Evolutionary conservation across 2,888 invertebrate species (phyloP), one percentile per base, ranked within the genome.

Genomic region (Eilema caniola): DNA sequence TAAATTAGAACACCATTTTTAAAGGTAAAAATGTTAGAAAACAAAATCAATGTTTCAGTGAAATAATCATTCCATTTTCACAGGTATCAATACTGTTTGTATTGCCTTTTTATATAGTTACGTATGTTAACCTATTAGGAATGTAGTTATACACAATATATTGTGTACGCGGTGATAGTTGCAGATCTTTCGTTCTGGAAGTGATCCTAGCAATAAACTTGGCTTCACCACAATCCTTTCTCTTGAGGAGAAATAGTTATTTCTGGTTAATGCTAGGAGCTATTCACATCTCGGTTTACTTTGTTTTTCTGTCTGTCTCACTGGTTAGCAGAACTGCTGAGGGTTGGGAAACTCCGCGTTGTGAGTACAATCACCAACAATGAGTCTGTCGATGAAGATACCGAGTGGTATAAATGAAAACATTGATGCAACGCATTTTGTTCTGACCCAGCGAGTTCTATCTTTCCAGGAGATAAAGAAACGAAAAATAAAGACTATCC

Each of bases 1-100:
- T 53, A 53, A 53, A 53, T 53, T 53, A 53, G 7, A 53, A 53
- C 53, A 53, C 53, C 53, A 53, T 53, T n/a, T 47, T 53, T 53
- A n/a, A 53, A 20, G n/a, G 53, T 53, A 53, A n/a, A n/a, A 53
- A 53, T n/a, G n/a, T n/a, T 53, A 53, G 7, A 53, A 53, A 53
- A 53, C 53, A 53, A 47, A 47, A 53, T 53, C 47, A 47, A 20
- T 47, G 7, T 47, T 47, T 20, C 47, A 47, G 16, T 47, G 20
- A 47, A 47, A 20, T 20, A 20, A 20, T 47, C 16, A 47, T 47
- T 47, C 7, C 20, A 28, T 47, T 47, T 47, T 47, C 20, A 16
- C 47, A 47, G 7, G 47, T 20, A 47, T 14, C 47, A 47, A 20
- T 41, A 16, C 47, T 47, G 47, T 47, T 47, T n/a, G 20, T 53